Percentiles rank a stretch among this genome's conserved stretches.
Conservation (phyloP, 2,797 vertebrate species). For the Rhinatrema bivittatum region DNA sequence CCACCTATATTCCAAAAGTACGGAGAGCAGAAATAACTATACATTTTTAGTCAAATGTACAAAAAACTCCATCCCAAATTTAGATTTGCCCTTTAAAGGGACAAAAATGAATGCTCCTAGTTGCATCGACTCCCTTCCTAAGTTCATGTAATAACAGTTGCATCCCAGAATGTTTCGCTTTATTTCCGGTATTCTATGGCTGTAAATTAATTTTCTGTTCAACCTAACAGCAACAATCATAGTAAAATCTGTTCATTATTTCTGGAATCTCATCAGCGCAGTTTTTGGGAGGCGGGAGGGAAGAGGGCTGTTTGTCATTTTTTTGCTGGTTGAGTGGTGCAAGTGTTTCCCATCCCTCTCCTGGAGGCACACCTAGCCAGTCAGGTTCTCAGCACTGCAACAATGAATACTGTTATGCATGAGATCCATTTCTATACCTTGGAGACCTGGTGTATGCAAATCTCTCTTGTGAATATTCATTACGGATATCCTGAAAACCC, state of each 20-base stretch:
- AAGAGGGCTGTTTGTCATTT: not conserved
- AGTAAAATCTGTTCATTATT: not conserved
- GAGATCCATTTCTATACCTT: too few relatives aligned
- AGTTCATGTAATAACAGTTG: not conserved
- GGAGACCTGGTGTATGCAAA: too few relatives aligned
- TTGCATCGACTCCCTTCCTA: slow-evolving; percentile 13
- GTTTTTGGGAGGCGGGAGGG: slow-evolving; percentile 24
- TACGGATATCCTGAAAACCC: too few relatives aligned
- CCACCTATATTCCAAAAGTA: slow-evolving; percentile 18
- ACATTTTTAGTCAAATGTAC: slow-evolving; percentile 40
- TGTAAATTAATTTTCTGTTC: not conserved
- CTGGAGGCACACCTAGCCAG: too few relatives aligned
- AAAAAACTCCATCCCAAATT: too few relatives aligned
- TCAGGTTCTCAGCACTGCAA: too few relatives aligned
- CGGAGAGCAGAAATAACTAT: slow-evolving; percentile 23
- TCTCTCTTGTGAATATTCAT: too few relatives aligned
- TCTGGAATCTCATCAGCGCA: not conserved
- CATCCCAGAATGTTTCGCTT: slow-evolving; percentile 4
- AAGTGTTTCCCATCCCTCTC: too few relatives aligned
- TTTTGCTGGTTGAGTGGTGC: slow-evolving; percentile 9
- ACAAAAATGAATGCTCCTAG: slow-evolving; percentile 11
- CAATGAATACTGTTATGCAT: too few relatives aligned
- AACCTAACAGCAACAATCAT: not conserved
- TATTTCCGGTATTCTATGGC: slow-evolving; percentile 3
- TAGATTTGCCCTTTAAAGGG: slow-evolving; percentile 14